phyloP scores from a whole-genome alignment of 2,113 vertebrate genomes.

The Larimichthys crocea region DNA sequence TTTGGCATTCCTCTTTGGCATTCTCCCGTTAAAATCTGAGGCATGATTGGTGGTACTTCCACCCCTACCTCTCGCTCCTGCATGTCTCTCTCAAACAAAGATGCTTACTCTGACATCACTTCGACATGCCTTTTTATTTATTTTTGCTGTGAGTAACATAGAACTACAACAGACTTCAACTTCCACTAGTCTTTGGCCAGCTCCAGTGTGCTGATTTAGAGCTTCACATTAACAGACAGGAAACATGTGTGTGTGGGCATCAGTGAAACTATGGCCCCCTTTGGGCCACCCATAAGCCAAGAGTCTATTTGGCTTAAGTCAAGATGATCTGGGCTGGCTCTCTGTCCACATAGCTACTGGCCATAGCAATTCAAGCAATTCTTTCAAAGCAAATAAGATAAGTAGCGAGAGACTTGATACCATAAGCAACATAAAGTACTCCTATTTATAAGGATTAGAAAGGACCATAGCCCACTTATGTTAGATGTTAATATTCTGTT shows the following conservation, averaged over 20 bases:
- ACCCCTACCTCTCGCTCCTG: slow-evolving; percentile 1
- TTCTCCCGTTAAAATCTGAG: not conserved
- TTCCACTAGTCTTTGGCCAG: slow-evolving; percentile 2
- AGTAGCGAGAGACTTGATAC: slow-evolving; percentile 22
- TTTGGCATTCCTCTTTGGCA: not conserved
- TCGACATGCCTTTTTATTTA: slow-evolving; percentile 1
- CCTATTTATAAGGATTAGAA: slow-evolving; percentile 23
- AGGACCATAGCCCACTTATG: not conserved
- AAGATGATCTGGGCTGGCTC: slow-evolving; percentile 37
- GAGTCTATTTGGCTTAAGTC: slow-evolving; percentile 25
- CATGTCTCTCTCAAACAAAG: slow-evolving; percentile 35
- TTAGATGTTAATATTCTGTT: slow-evolving; percentile 21
- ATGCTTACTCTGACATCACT: slow-evolving; percentile 28
- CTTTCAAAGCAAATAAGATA: slow-evolving; percentile 30
- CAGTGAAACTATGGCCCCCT: slow-evolving; percentile 27
- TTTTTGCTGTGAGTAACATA: not conserved
- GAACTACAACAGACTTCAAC: slow-evolving; percentile 19
- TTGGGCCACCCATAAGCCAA: slow-evolving; percentile 34
- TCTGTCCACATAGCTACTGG: slow-evolving; percentile 31
- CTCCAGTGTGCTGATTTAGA: not conserved
- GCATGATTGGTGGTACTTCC: slow-evolving; percentile 10
- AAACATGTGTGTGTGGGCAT: slow-evolving; percentile 23
- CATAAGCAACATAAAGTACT: not conserved
- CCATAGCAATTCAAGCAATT: slow-evolving; percentile 22
- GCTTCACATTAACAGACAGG: slow-evolving; percentile 11